Base-by-base conservation (phyloP, 1,140 invertebrate species). In the Pararge aegeria region DNA sequence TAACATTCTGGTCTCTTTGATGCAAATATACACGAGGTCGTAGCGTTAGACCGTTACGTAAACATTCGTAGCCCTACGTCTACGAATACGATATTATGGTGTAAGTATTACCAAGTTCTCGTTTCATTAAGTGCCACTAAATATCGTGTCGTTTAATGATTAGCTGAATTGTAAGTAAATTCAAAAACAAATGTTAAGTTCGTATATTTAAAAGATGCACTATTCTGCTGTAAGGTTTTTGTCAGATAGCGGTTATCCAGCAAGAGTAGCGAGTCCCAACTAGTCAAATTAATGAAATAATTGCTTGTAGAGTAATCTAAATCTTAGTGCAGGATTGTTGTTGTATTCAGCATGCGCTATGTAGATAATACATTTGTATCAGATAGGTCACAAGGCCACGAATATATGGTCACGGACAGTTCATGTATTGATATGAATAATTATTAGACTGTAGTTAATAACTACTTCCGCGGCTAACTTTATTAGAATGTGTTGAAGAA, bases 321-420 rank as follows among this genome's bases (percentile, higher is more conserved):
- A 29, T 27, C 9, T 18, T 15, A 19, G 38, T 21, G 13, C 24
- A 16, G 30, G 27, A 48, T 44, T 46, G 42, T 56, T 56, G 13
- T 56, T 20, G 19, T 30, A 48, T 37, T 34, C 13, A 37, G 5
- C 29, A 56, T 13, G 29, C 55, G 30, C 29, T 44, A 12, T 55
- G 29, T 10, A 49, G 61, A 57, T 60, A 46, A 20, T 10, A 46
- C 10, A 61, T 46, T 59, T 63, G 59, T 62, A 61, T 66, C 59
- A 61, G n/a, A 60, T 44, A 46, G 46, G 66, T 72, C 66, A 66
- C 51, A 38, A 55, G 61, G 48, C 66, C 61, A 55, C 38, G 46
- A 51, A 58, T 54, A 61, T 66, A 66, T 62, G 63, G 66, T 62
- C 70, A 72, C 18, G 66, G 66, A 38, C 61, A 34, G 12, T 27